Evolutionary conservation across 2,797 vertebrate species (phyloP), one percentile per base, ranked within the genome.

Genomic region (Cynopterus sphinx): DNA sequence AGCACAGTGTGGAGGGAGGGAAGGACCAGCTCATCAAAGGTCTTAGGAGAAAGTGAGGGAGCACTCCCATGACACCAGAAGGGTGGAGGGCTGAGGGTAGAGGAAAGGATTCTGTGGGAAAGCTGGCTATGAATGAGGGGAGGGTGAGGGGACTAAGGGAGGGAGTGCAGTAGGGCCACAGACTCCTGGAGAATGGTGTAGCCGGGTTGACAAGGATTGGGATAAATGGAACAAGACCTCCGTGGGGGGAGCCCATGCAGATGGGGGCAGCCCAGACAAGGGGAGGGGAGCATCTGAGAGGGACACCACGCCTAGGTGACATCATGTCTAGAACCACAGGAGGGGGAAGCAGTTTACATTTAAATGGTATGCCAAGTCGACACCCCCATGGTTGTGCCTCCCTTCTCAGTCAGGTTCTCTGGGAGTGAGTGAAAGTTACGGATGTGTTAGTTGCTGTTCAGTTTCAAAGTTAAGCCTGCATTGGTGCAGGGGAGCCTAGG

Each of bases 321-420:
- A 90, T 96, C 94, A 91, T 65, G 96, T 97, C 94, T 97, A 57
- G 78, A 91, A 33, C 33, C 85, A 65, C 77, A 68, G 22, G 49
- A 74, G 53, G 59, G 68, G 51, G 49, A 59, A 87, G 59, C 57
- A 6, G 81, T 86, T 92, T 75, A 28, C 74, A 77, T 89, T 73
- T 92, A 94, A 86, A 79, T 87, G 53, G 36, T 17, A 46, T 41
- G 8, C 10, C 31, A 85, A 65, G 61, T 28, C 43, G 55, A n/a
- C 41, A 84, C 39, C 33, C 53, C 43, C 73, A 9, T 43, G 31
- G 33, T 63, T 7, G 74, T 88, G 67, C 51, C 4, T 41, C 51
- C 63, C 49, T 33, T 82, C 77, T 78, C 73, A 55, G 51, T 91
- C 73, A 67, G 4, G 43, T 70, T 87, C 70, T 92, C 74, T 3